Evolutionary conservation across 1,140 invertebrate species (phyloP).

Genomic region (Achatina immaculata): DNA sequence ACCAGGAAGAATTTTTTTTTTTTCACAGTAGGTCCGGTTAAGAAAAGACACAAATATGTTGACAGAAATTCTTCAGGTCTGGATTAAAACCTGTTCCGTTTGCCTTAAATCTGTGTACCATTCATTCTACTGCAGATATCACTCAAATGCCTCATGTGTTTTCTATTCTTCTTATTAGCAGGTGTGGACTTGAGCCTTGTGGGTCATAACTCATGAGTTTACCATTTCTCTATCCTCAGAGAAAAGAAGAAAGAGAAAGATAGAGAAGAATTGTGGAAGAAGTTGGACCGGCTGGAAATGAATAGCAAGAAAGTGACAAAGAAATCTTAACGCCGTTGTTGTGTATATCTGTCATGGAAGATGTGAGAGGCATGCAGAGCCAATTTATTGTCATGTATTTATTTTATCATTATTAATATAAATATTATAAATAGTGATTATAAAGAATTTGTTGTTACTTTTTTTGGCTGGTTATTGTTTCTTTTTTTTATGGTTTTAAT

Average conservation of each 20-base stretch:
- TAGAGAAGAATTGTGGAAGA: conserved; percentile 70
- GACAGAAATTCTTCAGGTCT: too few species aligned
- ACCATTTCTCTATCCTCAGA: conserved; percentile 52
- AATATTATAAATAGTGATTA: conserved; percentile 38
- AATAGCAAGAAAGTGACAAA: conserved; percentile 59
- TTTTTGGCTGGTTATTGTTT: conserved; percentile 10
- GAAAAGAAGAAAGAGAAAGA: conserved; percentile 72
- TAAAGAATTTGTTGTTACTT: conserved; percentile 5
- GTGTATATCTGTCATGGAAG: conserved; percentile 25
- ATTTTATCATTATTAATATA: conserved; percentile 38
- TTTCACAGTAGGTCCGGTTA: too few species aligned
- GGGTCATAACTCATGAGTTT: too few species aligned
- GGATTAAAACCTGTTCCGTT: too few species aligned
- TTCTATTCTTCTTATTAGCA: too few species aligned
- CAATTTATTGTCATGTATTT: conserved; percentile 30
- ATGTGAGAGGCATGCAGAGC: conserved; percentile 31
- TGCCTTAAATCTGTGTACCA: too few species aligned
- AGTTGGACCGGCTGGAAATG: conserved; percentile 68
- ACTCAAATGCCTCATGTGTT: background rate
- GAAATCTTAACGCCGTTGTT: conserved; percentile 42
- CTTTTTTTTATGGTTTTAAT: background rate
- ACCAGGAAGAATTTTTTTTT: too few species aligned
- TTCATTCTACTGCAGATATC: too few species aligned
- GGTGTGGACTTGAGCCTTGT: too few species aligned
- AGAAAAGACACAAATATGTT: too few species aligned